These are phyloP conservation scores for Paralvinella palmiformis DNA, from an alignment of 1,140 invertebrate genomes.

Conservation along the genomic window DNA sequence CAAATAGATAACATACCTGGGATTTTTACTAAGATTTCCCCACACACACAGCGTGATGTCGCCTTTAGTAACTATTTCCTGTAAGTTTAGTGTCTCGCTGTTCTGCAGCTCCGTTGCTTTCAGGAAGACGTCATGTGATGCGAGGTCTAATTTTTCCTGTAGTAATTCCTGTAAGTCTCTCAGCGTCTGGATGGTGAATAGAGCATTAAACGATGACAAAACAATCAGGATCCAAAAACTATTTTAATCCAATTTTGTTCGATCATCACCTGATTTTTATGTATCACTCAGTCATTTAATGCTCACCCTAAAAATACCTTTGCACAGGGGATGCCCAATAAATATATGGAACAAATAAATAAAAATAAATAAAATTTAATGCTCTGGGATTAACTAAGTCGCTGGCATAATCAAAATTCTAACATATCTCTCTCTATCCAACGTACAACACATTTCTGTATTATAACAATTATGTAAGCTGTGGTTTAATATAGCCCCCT, in stretches of 20 bases:
- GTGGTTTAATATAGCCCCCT: too few relatives aligned
- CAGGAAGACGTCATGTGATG: conserved; percentile 36
- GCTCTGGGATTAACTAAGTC: too few relatives aligned
- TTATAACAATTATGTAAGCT: too few relatives aligned
- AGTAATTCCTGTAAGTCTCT: conserved; percentile 40
- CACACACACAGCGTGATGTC: conserved; percentile 45
- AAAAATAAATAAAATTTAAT: too few relatives aligned
- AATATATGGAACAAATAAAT: background rate
- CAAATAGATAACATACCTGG: conserved; percentile 27
- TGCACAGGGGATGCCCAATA: background rate
- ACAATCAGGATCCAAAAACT: background rate
- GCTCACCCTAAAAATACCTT: background rate
- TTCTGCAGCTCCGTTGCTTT: conserved; percentile 37
- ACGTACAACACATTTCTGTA: too few relatives aligned
- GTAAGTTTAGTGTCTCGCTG: conserved; percentile 44
- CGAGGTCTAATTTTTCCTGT: conserved; percentile 38
- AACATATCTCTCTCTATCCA: too few relatives aligned
- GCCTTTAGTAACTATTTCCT: conserved; percentile 31
- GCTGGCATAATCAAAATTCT: too few relatives aligned
- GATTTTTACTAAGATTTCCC: conserved; percentile 50
- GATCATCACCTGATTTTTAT: background rate
- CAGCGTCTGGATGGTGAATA: conserved; percentile 31
- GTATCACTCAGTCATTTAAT: background rate
- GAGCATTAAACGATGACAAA: background rate
- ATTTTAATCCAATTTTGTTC: background rate